These are phyloP conservation scores for Dryococelus australis DNA, from an alignment of 2,888 invertebrate genomes.

Conservation along the genomic window DNA sequence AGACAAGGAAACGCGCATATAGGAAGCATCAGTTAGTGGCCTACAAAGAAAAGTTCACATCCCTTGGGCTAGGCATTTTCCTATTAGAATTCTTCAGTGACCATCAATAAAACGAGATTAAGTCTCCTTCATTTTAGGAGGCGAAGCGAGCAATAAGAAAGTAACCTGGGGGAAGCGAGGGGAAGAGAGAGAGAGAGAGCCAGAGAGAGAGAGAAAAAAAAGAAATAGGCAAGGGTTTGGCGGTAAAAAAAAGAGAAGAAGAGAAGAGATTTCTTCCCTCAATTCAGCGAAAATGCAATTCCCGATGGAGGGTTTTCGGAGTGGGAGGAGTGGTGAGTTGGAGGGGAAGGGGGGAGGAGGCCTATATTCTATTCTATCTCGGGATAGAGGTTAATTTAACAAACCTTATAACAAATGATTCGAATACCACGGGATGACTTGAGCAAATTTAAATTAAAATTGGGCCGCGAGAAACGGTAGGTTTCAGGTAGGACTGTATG, in stretches of 20 bases:
- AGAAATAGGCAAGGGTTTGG: not conserved
- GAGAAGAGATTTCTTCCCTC: constrained; percentile 31
- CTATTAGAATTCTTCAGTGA: constrained; percentile 37
- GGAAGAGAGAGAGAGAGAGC: not conserved
- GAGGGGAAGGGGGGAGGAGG: not conserved
- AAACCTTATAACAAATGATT: constrained; percentile 41
- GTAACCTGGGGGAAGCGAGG: not conserved
- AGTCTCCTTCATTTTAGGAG: not conserved
- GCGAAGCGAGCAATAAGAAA: not conserved
- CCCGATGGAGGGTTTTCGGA: constrained; percentile 27
- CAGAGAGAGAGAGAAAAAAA: not conserved
- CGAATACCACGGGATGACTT: constrained; percentile 36
- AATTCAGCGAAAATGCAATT: constrained; percentile 38
- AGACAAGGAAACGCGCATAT: not conserved
- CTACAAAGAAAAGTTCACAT: not conserved
- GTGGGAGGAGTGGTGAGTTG: not conserved
- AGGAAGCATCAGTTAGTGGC: not conserved
- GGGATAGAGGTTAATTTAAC: constrained; percentile 39
- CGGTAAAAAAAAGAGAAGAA: constrained; percentile 20
- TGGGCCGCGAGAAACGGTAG: constrained; percentile 11
- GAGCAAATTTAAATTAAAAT: constrained; percentile 43
- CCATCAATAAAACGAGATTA: constrained; percentile 37
- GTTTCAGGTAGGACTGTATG: not conserved
- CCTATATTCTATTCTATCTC: not conserved
- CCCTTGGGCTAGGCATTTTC: constrained; percentile 32